Base-by-base conservation (phyloP, 2,797 vertebrate species). In the Propithecus deckenii region DNA sequence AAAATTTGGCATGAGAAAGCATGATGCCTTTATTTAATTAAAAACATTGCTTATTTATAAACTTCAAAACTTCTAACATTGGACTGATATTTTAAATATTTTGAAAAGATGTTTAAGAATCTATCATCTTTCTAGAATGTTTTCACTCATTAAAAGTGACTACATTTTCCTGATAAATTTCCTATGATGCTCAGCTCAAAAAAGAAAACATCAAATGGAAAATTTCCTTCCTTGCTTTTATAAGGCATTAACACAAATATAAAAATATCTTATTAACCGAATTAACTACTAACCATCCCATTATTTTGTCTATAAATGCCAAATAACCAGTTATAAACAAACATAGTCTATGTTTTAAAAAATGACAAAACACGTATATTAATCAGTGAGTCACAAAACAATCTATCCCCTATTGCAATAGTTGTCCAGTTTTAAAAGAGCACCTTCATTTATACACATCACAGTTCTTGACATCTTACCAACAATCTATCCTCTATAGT, bases 221-320 rank as follows among this genome's bases (percentile, higher is more conserved):
- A 83, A 69, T 55, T 57, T 30, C 15, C 4, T 76, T 72, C 32
- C 41, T 92, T 81, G 23, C 14, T 67, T 96, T 94, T 72, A 84
- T 2, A 75, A 94, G 1, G 13, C n/a, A 87, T 87, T 86, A 50
- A 13, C 7, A 48, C 25, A 75, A 87, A 5, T 18, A 88, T 69
- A 41, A 94, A 95, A 88, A 57, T 38, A 59, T 52, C 20, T 78
- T 79, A 83, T 55, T 67, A 94, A 93, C 35, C 30, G 61, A 89
- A 83, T 30, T 57, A 75, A 83, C 76, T 57, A 84, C 41, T 93
- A 94, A 85, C 25, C 35, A 50, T n/a, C 30, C 20, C 71, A 25
- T 92, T 75, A 86, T 95, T 84, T 93, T 93, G 41, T 75, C 74
- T 84, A 59, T 92, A 92, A 57, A 41, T 86, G 46, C 2, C 35